Evolutionary conservation across 2,797 vertebrate genomes (phyloP).

Genomic region (Pangasius mekongensis): DNA sequence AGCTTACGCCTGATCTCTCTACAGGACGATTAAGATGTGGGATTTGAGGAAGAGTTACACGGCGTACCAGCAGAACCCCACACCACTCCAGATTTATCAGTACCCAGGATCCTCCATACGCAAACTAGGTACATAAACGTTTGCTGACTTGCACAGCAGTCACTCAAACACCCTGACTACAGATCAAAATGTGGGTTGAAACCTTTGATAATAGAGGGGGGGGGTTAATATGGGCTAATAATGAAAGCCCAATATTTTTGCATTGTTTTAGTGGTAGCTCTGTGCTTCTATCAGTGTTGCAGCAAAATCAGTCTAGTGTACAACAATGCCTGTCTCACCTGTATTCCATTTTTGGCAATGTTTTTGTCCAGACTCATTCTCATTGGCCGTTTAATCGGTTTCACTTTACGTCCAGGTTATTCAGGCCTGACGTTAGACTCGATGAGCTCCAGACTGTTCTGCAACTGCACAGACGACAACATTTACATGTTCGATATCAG

Average conservation of each 20-base stretch:
- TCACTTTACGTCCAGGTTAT: slow-evolving; percentile 78
- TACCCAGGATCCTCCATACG: slow-evolving; percentile 91
- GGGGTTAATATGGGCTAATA: not conserved
- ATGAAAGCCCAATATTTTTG: not conserved
- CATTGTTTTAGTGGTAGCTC: not conserved
- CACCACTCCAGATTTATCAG: slow-evolving; percentile 80
- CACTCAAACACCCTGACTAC: not conserved
- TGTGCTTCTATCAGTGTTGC: not conserved
- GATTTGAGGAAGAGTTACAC: slow-evolving; percentile 93
- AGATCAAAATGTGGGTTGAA: not conserved
- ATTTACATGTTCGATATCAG: slow-evolving; percentile 94
- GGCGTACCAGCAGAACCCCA: slow-evolving; percentile 80
- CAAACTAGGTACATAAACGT: slow-evolving; percentile 81
- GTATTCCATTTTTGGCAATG: no score
- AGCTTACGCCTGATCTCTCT: not conserved
- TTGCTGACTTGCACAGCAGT: no score
- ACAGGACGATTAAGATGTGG: slow-evolving; percentile 93
- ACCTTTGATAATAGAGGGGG: not conserved
- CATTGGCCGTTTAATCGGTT: not conserved
- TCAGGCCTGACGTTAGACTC: slow-evolving; percentile 91
- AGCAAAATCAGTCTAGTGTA: not conserved
- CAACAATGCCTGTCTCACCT: not conserved
- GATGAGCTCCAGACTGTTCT: slow-evolving; percentile 84
- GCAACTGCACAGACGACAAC: slow-evolving; percentile 93
- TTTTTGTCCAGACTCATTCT: not conserved